These are phyloP conservation scores for Natrix natrix DNA, from an alignment of 2,797 vertebrate genomes.

Conservation along the genomic window DNA sequence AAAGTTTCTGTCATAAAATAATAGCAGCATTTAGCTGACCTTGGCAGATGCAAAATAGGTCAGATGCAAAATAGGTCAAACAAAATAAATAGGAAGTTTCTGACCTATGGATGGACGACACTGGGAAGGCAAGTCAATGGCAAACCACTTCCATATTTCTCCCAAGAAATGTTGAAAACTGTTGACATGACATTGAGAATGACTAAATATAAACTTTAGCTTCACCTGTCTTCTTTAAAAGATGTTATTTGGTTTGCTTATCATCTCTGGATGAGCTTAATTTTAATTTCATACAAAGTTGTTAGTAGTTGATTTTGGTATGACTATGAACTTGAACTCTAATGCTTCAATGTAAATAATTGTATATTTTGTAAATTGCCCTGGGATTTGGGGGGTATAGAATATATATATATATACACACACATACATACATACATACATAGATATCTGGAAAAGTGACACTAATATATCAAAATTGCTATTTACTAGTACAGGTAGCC, in stretches of 20 bases:
- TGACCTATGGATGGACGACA: neutral
- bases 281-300: neutral
- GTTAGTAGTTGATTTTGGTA: neutral
- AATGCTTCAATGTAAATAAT: neutral
- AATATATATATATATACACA: too few species aligned
- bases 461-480: neutral
- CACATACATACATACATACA: neutral
- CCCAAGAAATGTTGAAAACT: neutral
- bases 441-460: neutral
- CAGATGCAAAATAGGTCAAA: neutral
- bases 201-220: neutral
- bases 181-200: neutral
- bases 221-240: neutral
- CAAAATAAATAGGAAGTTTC: neutral
- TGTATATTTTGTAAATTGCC: neutral
- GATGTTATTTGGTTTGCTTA: neutral
- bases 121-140: neutral
- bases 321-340: neutral
- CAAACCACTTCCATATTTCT: neutral
- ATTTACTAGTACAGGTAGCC: neutral
- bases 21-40: neutral
- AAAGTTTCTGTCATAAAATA: neutral
- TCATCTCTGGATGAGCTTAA: neutral
- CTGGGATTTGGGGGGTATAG: neutral
- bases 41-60: neutral